Percentiles rank a stretch among this genome's conserved stretches.
Evolutionary conservation across 2,797 vertebrate genomes (phyloP).

Genomic region (Mergus octosetaceus): DNA sequence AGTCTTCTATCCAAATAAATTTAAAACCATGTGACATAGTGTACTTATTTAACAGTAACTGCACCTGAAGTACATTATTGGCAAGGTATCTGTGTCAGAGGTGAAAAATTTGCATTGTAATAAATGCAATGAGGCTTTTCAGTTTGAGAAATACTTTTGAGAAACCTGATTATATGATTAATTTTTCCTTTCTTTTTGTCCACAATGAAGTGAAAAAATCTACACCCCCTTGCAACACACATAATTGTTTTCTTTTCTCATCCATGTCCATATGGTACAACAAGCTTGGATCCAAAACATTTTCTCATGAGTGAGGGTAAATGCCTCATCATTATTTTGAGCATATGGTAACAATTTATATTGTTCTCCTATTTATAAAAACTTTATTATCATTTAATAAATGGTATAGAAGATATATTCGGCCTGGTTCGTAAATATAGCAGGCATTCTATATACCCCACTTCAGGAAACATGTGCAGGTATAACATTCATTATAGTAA

Average conservation of each 20-base stretch:
- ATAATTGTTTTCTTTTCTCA: slow-evolving; percentile 16
- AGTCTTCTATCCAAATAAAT: slow-evolving; percentile 28
- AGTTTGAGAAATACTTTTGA: slow-evolving; percentile 1
- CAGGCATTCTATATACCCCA: background rate
- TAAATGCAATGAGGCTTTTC: background rate
- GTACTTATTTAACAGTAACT: slow-evolving; percentile 11
- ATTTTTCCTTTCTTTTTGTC: background rate
- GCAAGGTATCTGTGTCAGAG: background rate
- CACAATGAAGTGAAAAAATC: slow-evolving; percentile 29
- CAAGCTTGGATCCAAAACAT: slow-evolving; percentile 17
- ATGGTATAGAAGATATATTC: background rate
- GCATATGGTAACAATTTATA: slow-evolving; percentile 46
- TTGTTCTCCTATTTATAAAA: slow-evolving; percentile 56
- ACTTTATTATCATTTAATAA: slow-evolving; percentile 20
- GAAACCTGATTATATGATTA: slow-evolving; percentile 1
- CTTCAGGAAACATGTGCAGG: background rate
- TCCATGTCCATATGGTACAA: background rate
- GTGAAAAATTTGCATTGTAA: background rate
- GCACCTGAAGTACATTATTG: background rate
- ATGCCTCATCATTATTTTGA: slow-evolving; percentile 41
- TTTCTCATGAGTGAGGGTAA: slow-evolving; percentile 36
- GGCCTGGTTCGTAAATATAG: background rate
- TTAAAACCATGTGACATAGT: slow-evolving; percentile 9
- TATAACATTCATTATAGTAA: background rate
- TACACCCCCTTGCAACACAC: background rate